Evolutionary conservation across 2,113 vertebrate genomes (phyloP), one percentile per base, ranked within the genome.

Genomic region (Carassius gibelio): DNA sequence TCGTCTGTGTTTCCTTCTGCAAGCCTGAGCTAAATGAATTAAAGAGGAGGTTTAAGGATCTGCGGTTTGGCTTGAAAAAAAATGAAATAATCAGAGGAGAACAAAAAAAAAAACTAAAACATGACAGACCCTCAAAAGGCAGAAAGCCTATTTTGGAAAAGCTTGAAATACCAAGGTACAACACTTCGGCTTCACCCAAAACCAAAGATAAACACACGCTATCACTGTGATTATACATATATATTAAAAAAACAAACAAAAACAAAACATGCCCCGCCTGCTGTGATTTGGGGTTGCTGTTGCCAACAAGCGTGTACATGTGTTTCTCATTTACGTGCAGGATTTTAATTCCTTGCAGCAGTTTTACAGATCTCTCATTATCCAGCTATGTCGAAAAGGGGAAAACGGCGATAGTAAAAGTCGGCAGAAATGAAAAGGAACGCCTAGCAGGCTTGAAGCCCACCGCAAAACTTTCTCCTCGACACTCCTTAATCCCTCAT

Each of bases 151-250:
- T 96, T 96, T 95, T 94, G 95, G 94, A 94, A 95, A 95, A 95
- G 94, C 95, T 30, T 94, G 94, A 81, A 95, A 94, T 94, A 95
- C 94, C 95, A 94, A 95, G 94, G 93, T 94, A 89, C 93, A 94
- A 91, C 92, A 90, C 92, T 90, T 87, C 94, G 94, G 93, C 93
- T 84, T 86, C 94, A 61, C 95, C 95, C 96, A 96, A 96, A 96
- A 90, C 96, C 95, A 95, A 96, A 96, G 95, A 96, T 96, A 96
- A 96, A 96, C 95, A 95, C 94, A 95, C 91, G 93, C 95, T 95
- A 95, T 96, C 95, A 95, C 95, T 94, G 94, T 92, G 93, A 96
- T 96, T 94, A 94, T 94, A 95, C 95, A 94, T 95, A 89, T 96
- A 95, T 94, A 93, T 89, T 93, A 1, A 14, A 52, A 8, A 8